Base-by-base conservation (phyloP, 2,113 vertebrate genomes). In the Hippocampus barbouri region DNA sequence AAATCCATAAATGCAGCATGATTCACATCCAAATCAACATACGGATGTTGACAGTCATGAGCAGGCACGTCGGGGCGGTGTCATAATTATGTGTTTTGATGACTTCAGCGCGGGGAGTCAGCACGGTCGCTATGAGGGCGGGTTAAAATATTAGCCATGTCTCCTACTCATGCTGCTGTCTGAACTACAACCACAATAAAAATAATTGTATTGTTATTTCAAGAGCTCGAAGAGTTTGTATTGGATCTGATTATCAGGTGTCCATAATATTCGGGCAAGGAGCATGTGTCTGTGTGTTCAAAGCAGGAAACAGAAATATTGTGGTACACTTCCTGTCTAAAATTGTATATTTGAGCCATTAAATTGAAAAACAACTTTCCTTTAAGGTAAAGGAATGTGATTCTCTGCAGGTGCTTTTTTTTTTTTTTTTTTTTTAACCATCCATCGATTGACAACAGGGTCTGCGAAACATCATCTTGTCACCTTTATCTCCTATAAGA, bases 31-130 rank as follows among this genome's bases (percentile, higher is more conserved):
- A 72, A 23, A 65, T 84, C 73, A 71, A 71, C 27, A 8, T 56
- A 74, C 53, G 56, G 38, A 72, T 61, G 61, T 75, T 25, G 66
- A 67, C 66, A 14, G 30, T 77, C 74, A 70, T 80, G 75, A 62
- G 69, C 69, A 66, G 71, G 64, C 77, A 56, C 2, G 64, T 66
- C 60, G 4, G 66, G 27, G 6, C 82, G 79, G 69, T 59, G 77
- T 83, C 54, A 76, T 84, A 76, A 79, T 70, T 78, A 77, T 83
- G 84, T 81, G 85, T 89, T 83, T 83, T 77, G 72, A 78, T 88
- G 73, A 86, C 85, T 73, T 83, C 80, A 85, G 80, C 77, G 83
- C 85, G 78, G 41, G 66, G 71, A 85, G 79, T 77, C 68, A 82
- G 86, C 84, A 86, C 10, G 34, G 59, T 34, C 15, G 27, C 5